Base-by-base conservation (phyloP, 1,140 invertebrate genomes). In the Drosophila repletoides region DNA sequence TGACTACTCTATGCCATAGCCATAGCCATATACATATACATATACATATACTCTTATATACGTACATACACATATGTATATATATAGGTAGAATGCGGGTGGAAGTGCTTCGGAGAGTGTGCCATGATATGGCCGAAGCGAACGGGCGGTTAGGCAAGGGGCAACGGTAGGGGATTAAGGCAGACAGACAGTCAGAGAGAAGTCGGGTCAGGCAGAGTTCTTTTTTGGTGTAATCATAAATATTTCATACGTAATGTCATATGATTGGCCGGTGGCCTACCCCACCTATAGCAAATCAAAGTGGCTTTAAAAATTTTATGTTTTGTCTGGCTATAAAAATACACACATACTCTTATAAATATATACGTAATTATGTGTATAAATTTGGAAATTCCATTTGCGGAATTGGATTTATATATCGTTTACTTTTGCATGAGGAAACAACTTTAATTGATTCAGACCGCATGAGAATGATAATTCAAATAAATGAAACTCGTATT, bases 321-420 rank as follows among this genome's bases (percentile, higher is more conserved):
- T 65, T 52, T 24, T 41, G 40, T 14, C 43, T 61, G 48, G 28
- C 29, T 64, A 79, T 79, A 41, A 52, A 80, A 71, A 45, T 77
- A 33, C 6, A 64, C 68, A 64, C 31, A 33, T 22, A 48, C 5
- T 7, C n/a, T 29, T 14, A 34, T 7, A 38, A 1, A 22, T 21
- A 19, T 15, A 2, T 12, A n/a, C n/a, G n/a, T n/a, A n/a, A n/a
- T n/a, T n/a, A n/a, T n/a, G n/a, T n/a, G 40, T 24, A 55, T 41
- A 72, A 14, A 49, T 15, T 22, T 33, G 29, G 52, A n/a, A 66
- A 33, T 6, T 24, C 53, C 68, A 65, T 84, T 66, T 79, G 56
- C 65, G 56, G 41, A 79, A 86, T 74, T 86, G 58, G 61, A 67
- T 74, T 81, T 71, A 72, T 74, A 79, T 79, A 79, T 86, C 66